These are phyloP conservation scores for Varecia variegata DNA, from an alignment of 2,797 vertebrate genomes.

Conservation along the genomic window DNA sequence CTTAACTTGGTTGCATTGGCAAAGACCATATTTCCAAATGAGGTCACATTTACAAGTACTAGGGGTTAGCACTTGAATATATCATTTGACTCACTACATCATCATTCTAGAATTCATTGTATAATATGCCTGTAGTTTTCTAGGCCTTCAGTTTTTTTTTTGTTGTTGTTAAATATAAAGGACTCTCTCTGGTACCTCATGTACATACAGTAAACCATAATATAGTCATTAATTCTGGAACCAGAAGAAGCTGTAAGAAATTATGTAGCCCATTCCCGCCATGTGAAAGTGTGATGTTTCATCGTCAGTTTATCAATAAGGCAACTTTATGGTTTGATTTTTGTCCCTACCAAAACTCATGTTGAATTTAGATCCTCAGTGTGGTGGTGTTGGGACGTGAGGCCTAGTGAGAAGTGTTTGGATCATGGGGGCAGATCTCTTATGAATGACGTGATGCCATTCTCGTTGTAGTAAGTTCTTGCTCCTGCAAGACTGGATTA, in stretches of 20 bases:
- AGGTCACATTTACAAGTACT: not conserved
- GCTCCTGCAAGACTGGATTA: not conserved
- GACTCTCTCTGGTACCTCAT: not conserved
- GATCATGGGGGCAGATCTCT: not conserved
- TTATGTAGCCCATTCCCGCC: not conserved
- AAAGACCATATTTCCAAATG: not conserved
- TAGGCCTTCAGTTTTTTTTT: not conserved
- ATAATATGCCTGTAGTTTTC: not conserved
- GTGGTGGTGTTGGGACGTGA: not conserved
- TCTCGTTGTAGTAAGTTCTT: not conserved
- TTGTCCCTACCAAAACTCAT: not conserved
- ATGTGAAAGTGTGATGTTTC: not conserved
- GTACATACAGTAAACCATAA: not conserved
- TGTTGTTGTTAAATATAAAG: conserved; percentile 15
- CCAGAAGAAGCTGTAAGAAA: not conserved
- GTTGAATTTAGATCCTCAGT: not conserved
- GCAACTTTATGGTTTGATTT: not conserved
- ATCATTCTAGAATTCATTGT: not conserved
- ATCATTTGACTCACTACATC: not conserved
- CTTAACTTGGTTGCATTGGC: not conserved
- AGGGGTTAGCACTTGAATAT: not conserved
- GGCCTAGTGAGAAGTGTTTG: not conserved
- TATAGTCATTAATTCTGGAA: not conserved
- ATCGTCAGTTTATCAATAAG: not conserved
- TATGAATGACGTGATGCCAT: not conserved